Conservation (phyloP, 2,797 vertebrate species). For the Pelochelys cantorii region DNA sequence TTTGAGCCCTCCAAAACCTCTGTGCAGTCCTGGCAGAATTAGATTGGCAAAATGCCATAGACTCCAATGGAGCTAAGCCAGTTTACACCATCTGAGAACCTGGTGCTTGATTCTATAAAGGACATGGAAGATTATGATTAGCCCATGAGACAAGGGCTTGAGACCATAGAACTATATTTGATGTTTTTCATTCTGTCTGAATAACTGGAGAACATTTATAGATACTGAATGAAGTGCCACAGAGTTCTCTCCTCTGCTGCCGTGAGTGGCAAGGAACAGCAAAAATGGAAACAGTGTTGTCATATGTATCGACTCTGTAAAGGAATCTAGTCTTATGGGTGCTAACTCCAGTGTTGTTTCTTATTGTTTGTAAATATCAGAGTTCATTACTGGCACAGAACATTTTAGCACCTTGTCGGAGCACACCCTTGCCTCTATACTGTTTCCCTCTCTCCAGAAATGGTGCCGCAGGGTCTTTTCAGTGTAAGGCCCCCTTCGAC, state of each 20-base stretch:
- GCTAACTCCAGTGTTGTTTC: not conserved
- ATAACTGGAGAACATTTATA: not conserved
- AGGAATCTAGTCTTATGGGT: not conserved
- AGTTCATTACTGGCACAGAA: not conserved
- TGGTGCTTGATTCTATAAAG: not conserved
- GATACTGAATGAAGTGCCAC: not conserved
- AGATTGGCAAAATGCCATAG: not conserved
- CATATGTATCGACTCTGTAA: not conserved
- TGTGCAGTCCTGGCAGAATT: not conserved
- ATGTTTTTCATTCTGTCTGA: not conserved
- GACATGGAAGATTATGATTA: not conserved
- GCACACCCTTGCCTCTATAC: not conserved
- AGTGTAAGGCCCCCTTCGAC: not conserved
- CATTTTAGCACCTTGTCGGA: not conserved
- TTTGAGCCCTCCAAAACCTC: not conserved
- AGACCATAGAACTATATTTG: not conserved
- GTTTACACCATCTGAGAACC: accelerated
- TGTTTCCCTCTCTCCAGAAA: not conserved
- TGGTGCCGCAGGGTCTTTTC: not conserved
- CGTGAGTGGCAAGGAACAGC: not conserved
- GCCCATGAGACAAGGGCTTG: not conserved
- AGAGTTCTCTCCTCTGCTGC: not conserved
- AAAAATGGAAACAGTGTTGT: not conserved
- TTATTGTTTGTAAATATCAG: not conserved
- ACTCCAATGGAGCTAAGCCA: not conserved